These are phyloP conservation scores for Tetramorium simillimum DNA, from an alignment of 1,140 invertebrate genomes.

Conservation along the genomic window DNA sequence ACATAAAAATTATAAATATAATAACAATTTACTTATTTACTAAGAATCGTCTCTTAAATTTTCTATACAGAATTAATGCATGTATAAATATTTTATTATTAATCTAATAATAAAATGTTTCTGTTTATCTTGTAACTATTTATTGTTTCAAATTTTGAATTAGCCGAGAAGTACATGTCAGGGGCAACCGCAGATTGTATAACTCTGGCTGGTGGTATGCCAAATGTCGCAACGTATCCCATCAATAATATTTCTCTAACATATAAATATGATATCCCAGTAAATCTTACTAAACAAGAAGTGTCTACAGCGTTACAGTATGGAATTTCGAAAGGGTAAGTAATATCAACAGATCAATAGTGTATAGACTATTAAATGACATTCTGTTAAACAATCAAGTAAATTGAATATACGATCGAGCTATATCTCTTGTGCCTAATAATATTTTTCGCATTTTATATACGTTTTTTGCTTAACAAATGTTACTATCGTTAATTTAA, in stretches of 20 bases:
- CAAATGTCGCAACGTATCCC: slow-evolving; percentile 90
- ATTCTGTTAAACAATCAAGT: no score
- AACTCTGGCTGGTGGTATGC: slow-evolving; percentile 91
- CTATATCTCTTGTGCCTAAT: no score
- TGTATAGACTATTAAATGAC: not conserved
- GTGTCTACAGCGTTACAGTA: slow-evolving; percentile 89
- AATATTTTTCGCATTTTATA: no score
- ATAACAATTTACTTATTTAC: no score
- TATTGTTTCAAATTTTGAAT: not conserved
- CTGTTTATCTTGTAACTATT: not conserved
- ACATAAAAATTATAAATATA: no score
- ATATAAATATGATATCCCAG: slow-evolving; percentile 85
- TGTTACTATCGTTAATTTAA: no score
- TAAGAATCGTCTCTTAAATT: not conserved
- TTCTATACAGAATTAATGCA: not conserved
- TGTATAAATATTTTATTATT: not conserved
- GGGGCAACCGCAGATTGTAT: slow-evolving; percentile 86
- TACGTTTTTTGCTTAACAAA: no score
- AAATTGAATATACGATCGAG: no score
- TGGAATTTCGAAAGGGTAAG: slow-evolving; percentile 89
- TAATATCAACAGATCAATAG: slow-evolving; percentile 1
- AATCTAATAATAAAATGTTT: not conserved
- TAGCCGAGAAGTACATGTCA: slow-evolving; percentile 81
- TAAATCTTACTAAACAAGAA: slow-evolving; percentile 85
- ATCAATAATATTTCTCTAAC: slow-evolving; percentile 88